phyloP scores from a whole-genome alignment of 2,888 invertebrate genomes.

The Cephus rjabovi region DNA sequence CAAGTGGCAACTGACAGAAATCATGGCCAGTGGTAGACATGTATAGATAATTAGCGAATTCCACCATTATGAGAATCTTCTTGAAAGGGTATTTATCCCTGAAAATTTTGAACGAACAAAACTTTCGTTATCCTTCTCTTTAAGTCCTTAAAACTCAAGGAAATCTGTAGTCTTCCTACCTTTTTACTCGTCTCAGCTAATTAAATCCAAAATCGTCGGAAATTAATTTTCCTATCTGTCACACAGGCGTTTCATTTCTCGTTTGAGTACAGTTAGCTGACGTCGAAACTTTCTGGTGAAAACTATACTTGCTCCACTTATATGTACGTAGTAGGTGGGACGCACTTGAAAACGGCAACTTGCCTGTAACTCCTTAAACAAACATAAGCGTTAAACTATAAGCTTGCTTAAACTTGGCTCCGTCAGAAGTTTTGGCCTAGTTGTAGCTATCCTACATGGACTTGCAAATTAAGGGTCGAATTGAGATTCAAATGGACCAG shows the following conservation, averaged over 20 bases:
- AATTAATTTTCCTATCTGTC: not conserved
- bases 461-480: slow-evolving; percentile 54
- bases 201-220: not conserved
- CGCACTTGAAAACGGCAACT: slow-evolving; percentile 36
- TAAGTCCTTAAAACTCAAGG: not conserved
- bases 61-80: not conserved
- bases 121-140: not conserved
- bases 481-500: slow-evolving; percentile 43
- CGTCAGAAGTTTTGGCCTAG: slow-evolving; percentile 34
- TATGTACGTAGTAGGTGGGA: not conserved
- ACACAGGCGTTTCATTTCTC: not conserved
- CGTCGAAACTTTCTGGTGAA: not conserved
- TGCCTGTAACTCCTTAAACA: slow-evolving; percentile 49
- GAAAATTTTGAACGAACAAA: not conserved
- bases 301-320: not conserved
- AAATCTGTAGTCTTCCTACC: not conserved
- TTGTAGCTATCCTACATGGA: slow-evolving; percentile 30
- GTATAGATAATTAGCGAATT: not conserved
- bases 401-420: slow-evolving; percentile 48
- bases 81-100: not conserved
- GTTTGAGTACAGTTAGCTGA: not conserved
- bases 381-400: slow-evolving; percentile 52
- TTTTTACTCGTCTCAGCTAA: not conserved
- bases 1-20: not conserved
- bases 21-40: not conserved